phyloP scores from a whole-genome alignment of 2,797 vertebrate genomes.

The Chaetophractus vellerosus region DNA sequence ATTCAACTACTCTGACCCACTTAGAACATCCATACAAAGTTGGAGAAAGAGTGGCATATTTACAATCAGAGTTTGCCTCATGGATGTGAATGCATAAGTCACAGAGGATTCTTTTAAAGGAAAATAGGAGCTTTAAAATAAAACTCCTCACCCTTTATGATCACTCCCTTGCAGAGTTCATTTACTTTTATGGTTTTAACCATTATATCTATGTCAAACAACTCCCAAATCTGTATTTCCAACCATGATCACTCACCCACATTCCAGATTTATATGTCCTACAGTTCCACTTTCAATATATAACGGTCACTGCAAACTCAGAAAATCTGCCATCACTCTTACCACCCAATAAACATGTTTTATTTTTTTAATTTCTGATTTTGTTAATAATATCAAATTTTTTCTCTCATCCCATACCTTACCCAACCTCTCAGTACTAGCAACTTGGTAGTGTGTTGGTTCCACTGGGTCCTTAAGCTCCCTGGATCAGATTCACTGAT shows the following conservation, averaged over 20 bases:
- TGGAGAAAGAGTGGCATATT: conserved; percentile 69
- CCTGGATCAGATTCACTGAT: too few species aligned
- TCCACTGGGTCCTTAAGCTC: neutral
- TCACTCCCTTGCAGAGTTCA: conserved; percentile 81
- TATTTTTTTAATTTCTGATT: neutral
- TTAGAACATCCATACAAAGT: conserved; percentile 50
- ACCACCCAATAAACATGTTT: neutral
- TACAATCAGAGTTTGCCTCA: conserved; percentile 47
- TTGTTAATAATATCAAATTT: neutral
- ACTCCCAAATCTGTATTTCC: conserved; percentile 73
- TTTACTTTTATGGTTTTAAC: conserved; percentile 81
- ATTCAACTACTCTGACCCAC: conserved; percentile 46
- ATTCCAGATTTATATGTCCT: conserved; percentile 65
- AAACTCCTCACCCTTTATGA: conserved; percentile 72
- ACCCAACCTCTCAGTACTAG: neutral
- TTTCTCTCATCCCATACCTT: neutral
- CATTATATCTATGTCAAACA: conserved; percentile 79
- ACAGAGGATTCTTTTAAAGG: conserved; percentile 63
- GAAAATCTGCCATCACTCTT: neutral
- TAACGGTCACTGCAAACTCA: neutral
- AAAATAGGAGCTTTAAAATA: conserved; percentile 74
- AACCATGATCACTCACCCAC: conserved; percentile 54
- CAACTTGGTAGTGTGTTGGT: neutral
- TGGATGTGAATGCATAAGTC: conserved; percentile 31
- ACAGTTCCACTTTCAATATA: neutral